Percentiles rank a stretch among this genome's conserved stretches.
These are phyloP conservation scores for Vanessa tameamea DNA, from an alignment of 1,140 invertebrate species.

Conservation along the genomic window DNA sequence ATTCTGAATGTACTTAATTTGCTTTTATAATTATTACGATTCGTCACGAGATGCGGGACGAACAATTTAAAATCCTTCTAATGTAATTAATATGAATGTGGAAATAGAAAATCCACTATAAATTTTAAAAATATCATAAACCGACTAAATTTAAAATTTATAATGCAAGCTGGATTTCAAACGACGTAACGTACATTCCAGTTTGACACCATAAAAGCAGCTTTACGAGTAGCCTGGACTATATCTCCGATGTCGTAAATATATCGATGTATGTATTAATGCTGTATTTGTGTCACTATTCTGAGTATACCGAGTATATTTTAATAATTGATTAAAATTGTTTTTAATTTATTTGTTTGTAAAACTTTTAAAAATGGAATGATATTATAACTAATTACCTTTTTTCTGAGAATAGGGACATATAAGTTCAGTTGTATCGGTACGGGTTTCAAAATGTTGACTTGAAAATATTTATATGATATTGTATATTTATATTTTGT, in stretches of 20 bases:
- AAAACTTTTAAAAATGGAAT: no score
- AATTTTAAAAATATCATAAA: not conserved
- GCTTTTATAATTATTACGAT: no score
- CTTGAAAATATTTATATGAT: no score
- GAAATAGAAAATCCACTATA: not conserved
- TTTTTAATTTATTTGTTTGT: not conserved
- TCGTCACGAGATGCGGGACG: no score
- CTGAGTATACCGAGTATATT: not conserved
- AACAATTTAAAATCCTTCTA: no score
- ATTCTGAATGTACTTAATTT: no score
- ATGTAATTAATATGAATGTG: not conserved
- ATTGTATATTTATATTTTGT: no score
- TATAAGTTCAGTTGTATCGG: no score
- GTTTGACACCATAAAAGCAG: slow-evolving; percentile 26
- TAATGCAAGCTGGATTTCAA: slow-evolving; percentile 8
- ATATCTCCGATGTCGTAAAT: slow-evolving; percentile 27
- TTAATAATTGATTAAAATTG: not conserved
- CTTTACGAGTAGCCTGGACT: slow-evolving; percentile 26
- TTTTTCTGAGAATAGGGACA: not conserved
- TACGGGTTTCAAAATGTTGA: not conserved
- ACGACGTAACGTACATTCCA: slow-evolving; percentile 5
- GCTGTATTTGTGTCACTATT: slow-evolving; percentile 15
- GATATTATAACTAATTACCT: not conserved
- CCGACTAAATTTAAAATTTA: slow-evolving; percentile 10
- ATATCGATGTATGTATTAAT: slow-evolving; percentile 33